phyloP scores from a whole-genome alignment of 2,797 vertebrate species.

The Megaceryle alcyon region DNA sequence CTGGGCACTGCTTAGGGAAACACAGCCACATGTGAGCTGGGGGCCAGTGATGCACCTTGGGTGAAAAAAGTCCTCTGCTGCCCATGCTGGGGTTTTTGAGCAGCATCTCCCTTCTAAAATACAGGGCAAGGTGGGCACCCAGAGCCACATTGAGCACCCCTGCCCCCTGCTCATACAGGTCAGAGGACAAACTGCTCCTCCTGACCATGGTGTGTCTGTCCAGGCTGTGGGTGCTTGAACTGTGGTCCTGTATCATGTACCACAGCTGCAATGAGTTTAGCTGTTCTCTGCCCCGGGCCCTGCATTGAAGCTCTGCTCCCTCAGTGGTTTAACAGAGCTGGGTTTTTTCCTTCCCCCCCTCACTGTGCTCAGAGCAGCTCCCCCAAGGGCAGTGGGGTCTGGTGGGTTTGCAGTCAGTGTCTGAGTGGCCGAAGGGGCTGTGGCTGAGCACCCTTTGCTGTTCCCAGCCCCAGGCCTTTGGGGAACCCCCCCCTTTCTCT shows the following conservation, averaged over 20 bases:
- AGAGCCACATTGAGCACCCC: neutral
- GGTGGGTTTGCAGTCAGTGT: neutral
- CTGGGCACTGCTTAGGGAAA: neutral
- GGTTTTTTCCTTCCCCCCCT: neutral
- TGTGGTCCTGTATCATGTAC: accelerated
- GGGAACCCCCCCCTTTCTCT: accelerated
- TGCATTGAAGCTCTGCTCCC: neutral
- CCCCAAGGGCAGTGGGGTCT: neutral
- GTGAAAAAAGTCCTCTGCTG: neutral
- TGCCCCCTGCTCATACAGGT: neutral
- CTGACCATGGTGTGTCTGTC: accelerated
- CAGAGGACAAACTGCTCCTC: accelerated
- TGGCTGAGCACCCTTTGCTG: accelerated
- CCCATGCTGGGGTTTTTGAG: accelerated
- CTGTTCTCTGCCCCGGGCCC: neutral
- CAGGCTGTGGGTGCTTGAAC: neutral
- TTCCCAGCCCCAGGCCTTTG: neutral
- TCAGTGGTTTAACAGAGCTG: neutral
- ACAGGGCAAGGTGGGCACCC: neutral
- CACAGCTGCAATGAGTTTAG: neutral
- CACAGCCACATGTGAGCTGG: accelerated
- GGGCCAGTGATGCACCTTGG: accelerated
- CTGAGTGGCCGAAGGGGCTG: accelerated
- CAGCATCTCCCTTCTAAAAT: neutral
- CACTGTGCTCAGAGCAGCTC: neutral